These are phyloP conservation scores for Ophion ventricosus DNA, from an alignment of 2,888 invertebrate genomes.

Conservation along the genomic window DNA sequence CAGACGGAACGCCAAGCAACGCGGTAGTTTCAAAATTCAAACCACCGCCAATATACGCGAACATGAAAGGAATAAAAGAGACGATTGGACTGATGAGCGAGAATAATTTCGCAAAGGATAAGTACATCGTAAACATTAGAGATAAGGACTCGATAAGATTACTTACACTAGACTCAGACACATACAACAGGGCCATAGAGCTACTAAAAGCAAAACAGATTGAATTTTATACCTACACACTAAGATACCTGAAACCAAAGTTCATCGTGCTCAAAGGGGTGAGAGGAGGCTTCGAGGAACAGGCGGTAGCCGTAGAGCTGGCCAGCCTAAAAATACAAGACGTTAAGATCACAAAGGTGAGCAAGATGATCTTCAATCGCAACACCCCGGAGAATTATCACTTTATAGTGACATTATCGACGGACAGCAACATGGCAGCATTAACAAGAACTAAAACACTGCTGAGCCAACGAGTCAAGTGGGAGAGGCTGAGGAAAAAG, in stretches of 20 bases:
- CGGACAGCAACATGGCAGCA: not conserved
- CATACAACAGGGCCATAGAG: not conserved
- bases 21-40: not conserved
- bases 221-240: constrained; percentile 22
- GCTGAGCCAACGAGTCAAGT: no score
- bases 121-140: not conserved
- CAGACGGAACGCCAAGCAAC: no score
- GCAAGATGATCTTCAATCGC: constrained; percentile 31
- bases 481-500: no score
- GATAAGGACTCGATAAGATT: not conserved
- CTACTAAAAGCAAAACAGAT: no score
- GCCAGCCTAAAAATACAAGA: constrained; percentile 8
- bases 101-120: not conserved
- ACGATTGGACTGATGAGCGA: not conserved
- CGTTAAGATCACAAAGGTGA: constrained; percentile 18
- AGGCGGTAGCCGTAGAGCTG: not conserved
- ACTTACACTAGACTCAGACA: not conserved
- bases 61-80: constrained; percentile 4
- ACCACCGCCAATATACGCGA: not conserved
- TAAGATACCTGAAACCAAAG: not conserved
- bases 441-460: not conserved
- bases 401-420: not conserved
- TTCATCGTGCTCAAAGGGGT: not conserved
- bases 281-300: constrained; percentile 13
- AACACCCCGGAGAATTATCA: constrained; percentile 6